Conservation (phyloP, 2,113 vertebrate species). For the Osmerus eperlanus region DNA sequence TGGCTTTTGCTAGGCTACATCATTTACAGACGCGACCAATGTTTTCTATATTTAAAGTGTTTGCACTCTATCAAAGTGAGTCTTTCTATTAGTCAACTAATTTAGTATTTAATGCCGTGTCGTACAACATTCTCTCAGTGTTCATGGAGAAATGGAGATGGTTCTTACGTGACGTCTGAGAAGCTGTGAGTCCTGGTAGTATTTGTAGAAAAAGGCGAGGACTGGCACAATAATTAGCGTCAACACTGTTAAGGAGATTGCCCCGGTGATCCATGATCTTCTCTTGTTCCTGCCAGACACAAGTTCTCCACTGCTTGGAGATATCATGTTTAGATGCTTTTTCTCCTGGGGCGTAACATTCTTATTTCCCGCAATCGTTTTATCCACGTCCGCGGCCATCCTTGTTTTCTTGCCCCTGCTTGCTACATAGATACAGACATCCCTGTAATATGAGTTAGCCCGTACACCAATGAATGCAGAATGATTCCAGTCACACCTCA, state of each 20-base stretch:
- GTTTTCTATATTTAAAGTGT: background rate
- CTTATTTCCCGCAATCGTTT: slow-evolving; percentile 35
- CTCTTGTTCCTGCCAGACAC: background rate
- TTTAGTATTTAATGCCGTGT: background rate
- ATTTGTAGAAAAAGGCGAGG: slow-evolving; percentile 63
- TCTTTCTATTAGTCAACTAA: too few species aligned
- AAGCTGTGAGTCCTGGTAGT: slow-evolving; percentile 57
- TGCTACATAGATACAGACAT: slow-evolving; percentile 42
- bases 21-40: too few species aligned
- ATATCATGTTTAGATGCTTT: slow-evolving; percentile 24
- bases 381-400: slow-evolving; percentile 75
- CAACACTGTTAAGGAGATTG: slow-evolving; percentile 51
- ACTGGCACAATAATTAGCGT: slow-evolving; percentile 60
- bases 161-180: slow-evolving; percentile 66
- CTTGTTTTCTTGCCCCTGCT: slow-evolving; percentile 21
- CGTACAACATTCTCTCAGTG: background rate
- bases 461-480: background rate
- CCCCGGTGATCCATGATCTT: slow-evolving; percentile 39
- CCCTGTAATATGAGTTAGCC: background rate
- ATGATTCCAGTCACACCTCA: too few species aligned
- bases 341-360: slow-evolving; percentile 12
- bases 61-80: background rate
- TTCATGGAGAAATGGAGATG: background rate
- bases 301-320: background rate
- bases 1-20: too few species aligned